Conservation (phyloP, 2,888 invertebrate species). For the Acronicta psi region DNA sequence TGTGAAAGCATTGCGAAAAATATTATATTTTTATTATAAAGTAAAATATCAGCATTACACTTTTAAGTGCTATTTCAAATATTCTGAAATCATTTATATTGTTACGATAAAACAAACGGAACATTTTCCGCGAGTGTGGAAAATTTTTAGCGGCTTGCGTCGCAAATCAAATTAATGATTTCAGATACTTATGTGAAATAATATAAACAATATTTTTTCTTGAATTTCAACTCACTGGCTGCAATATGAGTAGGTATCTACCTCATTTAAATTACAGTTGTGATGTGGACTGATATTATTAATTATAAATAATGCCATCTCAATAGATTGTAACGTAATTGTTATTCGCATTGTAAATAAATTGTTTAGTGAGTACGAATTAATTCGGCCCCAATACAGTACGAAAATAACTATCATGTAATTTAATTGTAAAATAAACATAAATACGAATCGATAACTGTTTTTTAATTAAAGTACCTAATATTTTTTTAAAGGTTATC, state of each 20-base stretch:
- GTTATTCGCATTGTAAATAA: constrained; percentile 67
- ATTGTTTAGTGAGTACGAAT: constrained; percentile 48
- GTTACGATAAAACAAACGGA: too few species aligned
- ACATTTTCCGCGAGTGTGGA: too few species aligned
- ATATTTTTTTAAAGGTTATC: constrained; percentile 3
- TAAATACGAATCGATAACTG: constrained; percentile 56
- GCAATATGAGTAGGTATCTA: not conserved
- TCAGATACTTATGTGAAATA: too few species aligned
- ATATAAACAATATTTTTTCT: too few species aligned
- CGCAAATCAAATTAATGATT: too few species aligned
- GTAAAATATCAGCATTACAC: too few species aligned
- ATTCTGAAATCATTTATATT: too few species aligned
- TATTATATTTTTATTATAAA: too few species aligned
- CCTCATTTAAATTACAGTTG: constrained; percentile 65
- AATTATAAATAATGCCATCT: constrained; percentile 78
- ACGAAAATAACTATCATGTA: constrained; percentile 63
- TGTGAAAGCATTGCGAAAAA: constrained; percentile 4
- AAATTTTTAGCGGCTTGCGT: too few species aligned
- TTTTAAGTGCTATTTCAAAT: too few species aligned
- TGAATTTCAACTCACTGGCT: too few species aligned
- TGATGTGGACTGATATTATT: constrained; percentile 84
- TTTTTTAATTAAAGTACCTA: constrained; percentile 21
- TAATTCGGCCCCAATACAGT: constrained; percentile 71
- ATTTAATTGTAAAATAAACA: constrained; percentile 73
- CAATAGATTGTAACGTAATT: constrained; percentile 66